Evolutionary conservation across 2,888 invertebrate genomes (phyloP).

Genomic region (Caenorhabditis parvicauda): DNA sequence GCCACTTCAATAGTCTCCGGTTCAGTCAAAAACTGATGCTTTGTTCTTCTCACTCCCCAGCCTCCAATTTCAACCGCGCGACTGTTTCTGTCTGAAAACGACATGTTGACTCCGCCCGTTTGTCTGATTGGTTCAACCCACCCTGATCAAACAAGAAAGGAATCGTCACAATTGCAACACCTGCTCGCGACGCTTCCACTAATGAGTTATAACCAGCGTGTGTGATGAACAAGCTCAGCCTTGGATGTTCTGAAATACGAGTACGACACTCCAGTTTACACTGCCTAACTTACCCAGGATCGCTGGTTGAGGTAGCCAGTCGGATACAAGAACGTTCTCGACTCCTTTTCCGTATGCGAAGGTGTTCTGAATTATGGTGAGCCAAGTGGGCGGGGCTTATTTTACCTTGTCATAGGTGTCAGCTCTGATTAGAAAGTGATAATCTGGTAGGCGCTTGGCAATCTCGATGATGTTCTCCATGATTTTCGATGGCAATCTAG

Average conservation of each 20-base stretch:
- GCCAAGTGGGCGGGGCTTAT: neutral
- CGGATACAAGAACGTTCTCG: constrained; percentile 27
- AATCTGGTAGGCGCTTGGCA: constrained; percentile 32
- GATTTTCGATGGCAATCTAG: constrained; percentile 25
- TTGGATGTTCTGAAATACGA: constrained; percentile 28
- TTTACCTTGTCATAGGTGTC: constrained; percentile 31
- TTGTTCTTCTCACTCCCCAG: constrained; percentile 40
- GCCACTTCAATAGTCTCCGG: constrained; percentile 19
- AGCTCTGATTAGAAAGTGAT: constrained; percentile 44
- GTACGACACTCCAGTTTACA: neutral
- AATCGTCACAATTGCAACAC: constrained; percentile 41
- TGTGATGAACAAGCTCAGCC: constrained; percentile 46
- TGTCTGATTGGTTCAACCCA: constrained; percentile 21
- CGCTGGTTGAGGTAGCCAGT: constrained; percentile 41
- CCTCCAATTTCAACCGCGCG: constrained; percentile 40
- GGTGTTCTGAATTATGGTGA: constrained; percentile 5
- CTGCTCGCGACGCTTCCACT: constrained; percentile 45
- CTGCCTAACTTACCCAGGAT: constrained; percentile 9
- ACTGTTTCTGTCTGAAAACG: constrained; percentile 34
- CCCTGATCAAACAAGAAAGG: constrained; percentile 40
- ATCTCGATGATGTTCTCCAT: constrained; percentile 36
- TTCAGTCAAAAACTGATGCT: constrained; percentile 17
- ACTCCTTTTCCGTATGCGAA: constrained; percentile 5
- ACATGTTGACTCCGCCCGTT: no score
- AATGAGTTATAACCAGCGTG: constrained; percentile 54